phyloP scores from a whole-genome alignment of 1,140 invertebrate genomes.

The Diorhabda elongata region DNA sequence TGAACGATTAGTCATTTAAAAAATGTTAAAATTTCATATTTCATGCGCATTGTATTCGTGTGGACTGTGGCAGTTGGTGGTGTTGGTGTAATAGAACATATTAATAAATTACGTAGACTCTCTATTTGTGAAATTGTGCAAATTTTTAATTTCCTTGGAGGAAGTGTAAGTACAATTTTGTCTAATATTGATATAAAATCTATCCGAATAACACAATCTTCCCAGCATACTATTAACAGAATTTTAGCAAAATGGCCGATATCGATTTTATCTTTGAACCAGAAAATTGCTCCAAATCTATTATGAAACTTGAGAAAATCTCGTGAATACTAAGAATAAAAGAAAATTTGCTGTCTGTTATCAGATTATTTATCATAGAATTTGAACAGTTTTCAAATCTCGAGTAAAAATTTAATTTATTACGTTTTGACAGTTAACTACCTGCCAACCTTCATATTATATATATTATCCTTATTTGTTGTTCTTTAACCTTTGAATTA shows the following conservation, averaged over 20 bases:
- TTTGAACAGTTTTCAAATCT: too few relatives aligned
- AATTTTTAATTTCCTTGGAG: neutral
- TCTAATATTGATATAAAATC: too few relatives aligned
- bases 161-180: neutral
- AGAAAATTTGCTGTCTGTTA: neutral
- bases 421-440: neutral
- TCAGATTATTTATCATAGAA: too few relatives aligned
- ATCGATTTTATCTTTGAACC: constrained; percentile 36
- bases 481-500: constrained; percentile 1
- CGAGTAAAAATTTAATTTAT: neutral
- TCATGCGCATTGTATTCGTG: constrained; percentile 1
- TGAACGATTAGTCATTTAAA: neutral
- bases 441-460: neutral
- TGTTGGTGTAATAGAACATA: neutral
- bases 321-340: neutral
- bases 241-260: constrained; percentile 39
- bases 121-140: neutral
- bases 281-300: constrained; percentile 17
- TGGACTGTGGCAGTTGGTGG: constrained; percentile 1
- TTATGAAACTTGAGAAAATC: constrained; percentile 1
- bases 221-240: neutral
- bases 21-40: constrained; percentile 1
- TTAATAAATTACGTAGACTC: neutral
- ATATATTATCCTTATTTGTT: neutral
- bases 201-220: neutral